Percentiles rank a stretch among this genome's conserved stretches.
phyloP scores from a whole-genome alignment of 2,797 vertebrate genomes.

The Pseudochaenichthys georgianus region DNA sequence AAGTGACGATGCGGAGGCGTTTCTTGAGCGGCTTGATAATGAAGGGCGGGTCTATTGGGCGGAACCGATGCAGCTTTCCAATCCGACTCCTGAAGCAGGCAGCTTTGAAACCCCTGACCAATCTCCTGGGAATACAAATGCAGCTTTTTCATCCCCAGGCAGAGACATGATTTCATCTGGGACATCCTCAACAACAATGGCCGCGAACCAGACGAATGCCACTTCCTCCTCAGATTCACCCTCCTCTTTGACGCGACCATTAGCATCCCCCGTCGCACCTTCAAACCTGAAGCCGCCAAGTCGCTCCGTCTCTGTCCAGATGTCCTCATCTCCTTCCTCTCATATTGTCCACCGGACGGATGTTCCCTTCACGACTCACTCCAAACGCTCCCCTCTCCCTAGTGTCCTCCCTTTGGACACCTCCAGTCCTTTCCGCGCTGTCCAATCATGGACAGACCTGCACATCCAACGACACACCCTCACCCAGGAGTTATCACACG shows the following conservation, averaged over 20 bases:
- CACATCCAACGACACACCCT: conserved; percentile 55
- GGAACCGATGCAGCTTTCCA: conserved; percentile 62
- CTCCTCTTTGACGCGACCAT: neutral
- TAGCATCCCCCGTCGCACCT: neutral
- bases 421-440: conserved; percentile 57
- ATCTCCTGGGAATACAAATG: neutral
- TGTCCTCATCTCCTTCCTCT: conserved; percentile 77
- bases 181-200: neutral
- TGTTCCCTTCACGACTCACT: conserved; percentile 42
- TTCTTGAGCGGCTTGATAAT: conserved; percentile 60
- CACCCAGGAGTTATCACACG: conserved; percentile 25
- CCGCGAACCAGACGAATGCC: conserved; percentile 6
- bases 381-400: conserved; percentile 27
- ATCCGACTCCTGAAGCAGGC: conserved; percentile 10
- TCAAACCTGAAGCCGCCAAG: conserved; percentile 33
- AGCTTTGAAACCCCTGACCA: conserved; percentile 33
- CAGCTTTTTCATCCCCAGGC: neutral
- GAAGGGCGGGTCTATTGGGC: conserved; percentile 70
- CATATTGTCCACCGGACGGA: conserved; percentile 73
- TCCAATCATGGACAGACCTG: conserved; percentile 68
- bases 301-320: conserved; percentile 84
- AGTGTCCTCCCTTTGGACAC: conserved; percentile 52
- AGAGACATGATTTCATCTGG: neutral
- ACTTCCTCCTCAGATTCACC: neutral
- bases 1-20: conserved; percentile 48